A percentile compares a stretch with the other conserved stretches of the same genome.
phyloP scores from a whole-genome alignment of 2,888 invertebrate species.

The Tolmerus cingulatus region DNA sequence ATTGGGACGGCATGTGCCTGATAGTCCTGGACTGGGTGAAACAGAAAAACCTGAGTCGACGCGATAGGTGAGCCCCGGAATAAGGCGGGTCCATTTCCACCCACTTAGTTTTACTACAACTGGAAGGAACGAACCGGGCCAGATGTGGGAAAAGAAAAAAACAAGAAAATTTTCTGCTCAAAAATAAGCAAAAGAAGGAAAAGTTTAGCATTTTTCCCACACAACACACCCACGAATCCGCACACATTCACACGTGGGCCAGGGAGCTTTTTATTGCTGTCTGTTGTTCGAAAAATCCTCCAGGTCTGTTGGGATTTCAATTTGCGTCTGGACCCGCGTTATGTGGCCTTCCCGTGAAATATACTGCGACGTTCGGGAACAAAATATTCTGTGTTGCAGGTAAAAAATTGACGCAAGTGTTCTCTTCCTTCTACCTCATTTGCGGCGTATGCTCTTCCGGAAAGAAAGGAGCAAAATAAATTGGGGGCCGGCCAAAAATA shows the following conservation, averaged over 20 bases:
- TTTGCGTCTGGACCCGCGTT: conserved; percentile 29
- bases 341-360: conserved; percentile 9
- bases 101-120: conserved; percentile 38
- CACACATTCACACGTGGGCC: not conserved
- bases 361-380: conserved; percentile 2
- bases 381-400: conserved; percentile 33
- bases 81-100: conserved; percentile 48
- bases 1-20: conserved; percentile 19
- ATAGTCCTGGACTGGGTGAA: conserved; percentile 29
- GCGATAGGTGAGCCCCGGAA: conserved; percentile 48
- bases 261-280: conserved; percentile 19
- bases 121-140: conserved; percentile 32
- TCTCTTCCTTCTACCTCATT: not conserved
- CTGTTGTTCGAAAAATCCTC: conserved; percentile 15
- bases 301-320: conserved; percentile 34
- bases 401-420: conserved; percentile 13
- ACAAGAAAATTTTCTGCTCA: conserved; percentile 15
- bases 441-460: not conserved
- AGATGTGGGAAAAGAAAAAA: conserved; percentile 20
- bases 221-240: not conserved
- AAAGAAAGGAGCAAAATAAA: not conserved
- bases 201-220: conserved; percentile 32
- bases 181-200: conserved; percentile 21
- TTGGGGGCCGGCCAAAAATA: not conserved
- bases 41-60: conserved; percentile 48